A percentile compares a stretch with the other conserved stretches of the same genome.
These are phyloP conservation scores for Volucella inanis DNA, from an alignment of 2,888 invertebrate genomes.

Conservation along the genomic window DNA sequence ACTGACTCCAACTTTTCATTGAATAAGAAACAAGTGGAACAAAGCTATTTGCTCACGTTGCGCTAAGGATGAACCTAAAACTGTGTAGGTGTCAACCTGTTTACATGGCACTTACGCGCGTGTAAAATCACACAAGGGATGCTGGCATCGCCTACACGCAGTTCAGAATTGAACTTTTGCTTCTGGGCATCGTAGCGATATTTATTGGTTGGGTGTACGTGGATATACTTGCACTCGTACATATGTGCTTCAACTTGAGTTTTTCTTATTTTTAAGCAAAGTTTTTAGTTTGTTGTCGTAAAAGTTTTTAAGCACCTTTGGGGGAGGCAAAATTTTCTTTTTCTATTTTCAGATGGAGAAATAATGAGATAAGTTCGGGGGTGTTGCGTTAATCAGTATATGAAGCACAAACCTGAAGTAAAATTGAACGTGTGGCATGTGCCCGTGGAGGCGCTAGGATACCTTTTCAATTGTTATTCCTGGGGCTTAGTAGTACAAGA, in stretches of 20 bases:
- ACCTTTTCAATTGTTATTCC: too few species aligned
- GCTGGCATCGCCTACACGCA: slow-evolving; percentile 2
- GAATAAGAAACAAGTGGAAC: too few species aligned
- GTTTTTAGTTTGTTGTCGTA: neutral
- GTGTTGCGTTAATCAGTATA: neutral
- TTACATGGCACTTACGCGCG: slow-evolving; percentile 23
- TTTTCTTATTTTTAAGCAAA: neutral
- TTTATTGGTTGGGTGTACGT: neutral
- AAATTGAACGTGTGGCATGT: too few species aligned
- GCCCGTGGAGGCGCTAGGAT: too few species aligned
- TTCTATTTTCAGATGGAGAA: slow-evolving; percentile 2
- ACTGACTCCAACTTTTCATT: too few species aligned
- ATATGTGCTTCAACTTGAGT: neutral
- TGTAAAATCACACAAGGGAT: slow-evolving; percentile 2
- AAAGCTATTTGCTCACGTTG: neutral
- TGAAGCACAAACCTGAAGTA: neutral
- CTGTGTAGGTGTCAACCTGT: slow-evolving; percentile 4
- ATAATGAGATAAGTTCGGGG: neutral
- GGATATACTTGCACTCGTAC: neutral
- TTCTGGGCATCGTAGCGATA: neutral
- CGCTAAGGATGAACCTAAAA: slow-evolving; percentile 9
- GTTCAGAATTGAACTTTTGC: neutral
- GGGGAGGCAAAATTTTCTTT: neutral
- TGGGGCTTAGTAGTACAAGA: too few species aligned
- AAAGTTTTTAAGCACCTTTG: neutral